Evolutionary conservation across 2,113 vertebrate species (phyloP), one percentile per base, ranked within the genome.

Genomic region (Myrmophylax atrothorax): DNA sequence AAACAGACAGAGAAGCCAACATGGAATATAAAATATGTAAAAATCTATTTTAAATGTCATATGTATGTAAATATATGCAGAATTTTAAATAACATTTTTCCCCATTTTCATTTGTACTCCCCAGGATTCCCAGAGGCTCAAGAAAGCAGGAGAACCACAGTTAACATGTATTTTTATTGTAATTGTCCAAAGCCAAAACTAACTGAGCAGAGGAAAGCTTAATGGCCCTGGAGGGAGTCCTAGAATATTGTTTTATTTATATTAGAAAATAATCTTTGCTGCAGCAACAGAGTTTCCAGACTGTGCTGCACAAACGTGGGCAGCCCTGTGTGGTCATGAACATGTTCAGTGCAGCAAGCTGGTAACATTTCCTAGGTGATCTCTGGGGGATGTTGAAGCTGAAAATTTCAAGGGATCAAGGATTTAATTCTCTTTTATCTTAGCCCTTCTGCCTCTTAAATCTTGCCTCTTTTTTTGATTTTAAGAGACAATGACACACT

Each of bases 191-290:
- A 91, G 49, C 56, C 81, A 91, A 89, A 94, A 72, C n/a, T 79
- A 81, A 60, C 60, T 37, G 56, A 87, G 77, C 26, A 84, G 74
- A 84, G 44, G 56, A 95, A 91, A 81, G 47, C n/a, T 70, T 92
- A 82, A 93, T 49, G n/a, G 52, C 38, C 44, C 76, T 94, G 73
- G 75, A 83, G 55, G 35, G 83, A 89, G 31, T 81, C 66, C n/a
- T 80, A 70, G 56, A 70, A 70, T 78, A 78, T 64, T 72, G n/a
- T 78, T 95, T 90, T 84, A 84, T 84, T 95, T 94, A 55, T 56
- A 68, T 64, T 82, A 75, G 64, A 75, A 87, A 81, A 64, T 84
- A 89, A 64, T 78, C 55, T 53, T 87, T 84, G 28, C 58, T 75
- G 28, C 42, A 82, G 53, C n/a, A 17, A 17, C 17, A 13, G 42